A percentile compares a stretch with the other conserved stretches of the same genome.
Conservation (phyloP, 2,113 vertebrate species). For the Archilochus colubris region DNA sequence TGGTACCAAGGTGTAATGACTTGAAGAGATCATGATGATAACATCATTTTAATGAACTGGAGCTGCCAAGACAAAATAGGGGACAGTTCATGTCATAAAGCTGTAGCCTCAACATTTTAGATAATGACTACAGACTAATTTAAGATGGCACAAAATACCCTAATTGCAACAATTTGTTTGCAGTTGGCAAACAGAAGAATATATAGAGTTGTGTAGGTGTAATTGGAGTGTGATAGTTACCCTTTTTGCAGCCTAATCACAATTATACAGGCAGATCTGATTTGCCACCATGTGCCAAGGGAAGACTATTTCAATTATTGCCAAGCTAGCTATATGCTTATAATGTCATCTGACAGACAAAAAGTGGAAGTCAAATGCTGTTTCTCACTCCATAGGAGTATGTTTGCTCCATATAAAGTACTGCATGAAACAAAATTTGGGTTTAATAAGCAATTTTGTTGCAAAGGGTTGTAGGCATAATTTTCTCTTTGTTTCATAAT, state of each 20-base stretch:
- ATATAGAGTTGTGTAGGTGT: neutral
- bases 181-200: neutral
- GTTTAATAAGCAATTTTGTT: neutral
- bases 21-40: neutral
- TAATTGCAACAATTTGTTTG: neutral
- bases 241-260: neutral
- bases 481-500: neutral
- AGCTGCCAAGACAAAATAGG: neutral
- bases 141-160: neutral
- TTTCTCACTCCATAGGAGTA: neutral
- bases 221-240: neutral
- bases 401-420: neutral
- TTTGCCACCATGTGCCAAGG: neutral
- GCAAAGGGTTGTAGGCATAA: neutral
- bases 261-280: fast-evolving
- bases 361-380: neutral
- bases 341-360: neutral
- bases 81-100: neutral
- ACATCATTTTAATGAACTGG: neutral
- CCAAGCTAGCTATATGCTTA: neutral
- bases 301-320: neutral
- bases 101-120: neutral
- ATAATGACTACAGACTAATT: neutral
- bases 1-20: neutral
- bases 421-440: neutral